These are phyloP conservation scores for Podotricha telesiphe DNA, from an alignment of 2,888 invertebrate species.

Conservation along the genomic window DNA sequence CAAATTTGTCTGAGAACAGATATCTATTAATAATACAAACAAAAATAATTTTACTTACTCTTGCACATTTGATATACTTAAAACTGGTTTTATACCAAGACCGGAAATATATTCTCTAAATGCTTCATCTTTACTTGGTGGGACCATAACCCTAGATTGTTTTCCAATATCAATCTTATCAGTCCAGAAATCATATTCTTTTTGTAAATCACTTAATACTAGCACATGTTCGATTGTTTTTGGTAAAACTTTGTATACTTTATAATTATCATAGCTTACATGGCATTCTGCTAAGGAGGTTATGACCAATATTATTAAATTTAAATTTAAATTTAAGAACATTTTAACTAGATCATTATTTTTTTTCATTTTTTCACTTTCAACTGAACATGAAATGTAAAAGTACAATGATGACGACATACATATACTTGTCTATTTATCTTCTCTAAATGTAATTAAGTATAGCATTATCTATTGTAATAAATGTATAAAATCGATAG, in stretches of 20 bases:
- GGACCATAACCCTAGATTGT: constrained; percentile 55
- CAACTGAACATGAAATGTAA: neutral
- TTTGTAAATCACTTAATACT: constrained; percentile 38
- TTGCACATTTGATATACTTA: constrained; percentile 55
- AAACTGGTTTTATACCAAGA: constrained; percentile 48
- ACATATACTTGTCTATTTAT: neutral
- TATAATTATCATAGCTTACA: constrained; percentile 72
- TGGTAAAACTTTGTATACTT: constrained; percentile 80
- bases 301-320: neutral
- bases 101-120: constrained; percentile 49
- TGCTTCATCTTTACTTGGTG: constrained; percentile 51
- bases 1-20: too few relatives aligned
- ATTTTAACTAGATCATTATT: too few relatives aligned
- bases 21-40: neutral
- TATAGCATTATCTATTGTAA: constrained; percentile 48
- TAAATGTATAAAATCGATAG: constrained; percentile 61
- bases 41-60: constrained; percentile 51
- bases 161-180: constrained; percentile 58
- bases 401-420: constrained; percentile 1
- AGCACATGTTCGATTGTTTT: constrained; percentile 65
- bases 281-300: constrained; percentile 53
- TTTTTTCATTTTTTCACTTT: neutral
- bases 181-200: constrained; percentile 59
- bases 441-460: neutral
- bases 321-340: neutral